Evolutionary conservation across 2,797 vertebrate genomes (phyloP).

Genomic region (Chiroxiphia lanceolata): DNA sequence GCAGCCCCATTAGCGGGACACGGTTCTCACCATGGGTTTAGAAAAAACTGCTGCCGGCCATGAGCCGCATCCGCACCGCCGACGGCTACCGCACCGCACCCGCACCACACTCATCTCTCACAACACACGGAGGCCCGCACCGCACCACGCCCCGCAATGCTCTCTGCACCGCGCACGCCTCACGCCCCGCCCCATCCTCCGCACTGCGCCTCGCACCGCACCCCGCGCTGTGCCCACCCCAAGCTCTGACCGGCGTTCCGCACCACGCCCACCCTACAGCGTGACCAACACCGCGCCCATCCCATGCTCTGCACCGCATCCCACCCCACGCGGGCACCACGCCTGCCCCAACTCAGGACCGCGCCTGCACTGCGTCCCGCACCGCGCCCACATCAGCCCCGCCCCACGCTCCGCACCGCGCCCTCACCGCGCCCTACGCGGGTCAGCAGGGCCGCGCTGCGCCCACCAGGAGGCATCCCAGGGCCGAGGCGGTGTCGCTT

Average conservation of each 20-base stretch:
- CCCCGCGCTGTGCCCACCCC: neutral
- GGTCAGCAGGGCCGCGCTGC: accelerated
- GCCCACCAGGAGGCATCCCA: neutral
- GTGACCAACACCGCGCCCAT: too few relatives aligned
- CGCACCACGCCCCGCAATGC: neutral
- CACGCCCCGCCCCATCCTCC: neutral
- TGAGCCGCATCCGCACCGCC: too few relatives aligned
- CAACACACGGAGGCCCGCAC: too few relatives aligned
- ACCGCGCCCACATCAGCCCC: neutral
- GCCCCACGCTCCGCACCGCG: neutral
- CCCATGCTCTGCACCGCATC: neutral
- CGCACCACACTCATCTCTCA: too few relatives aligned
- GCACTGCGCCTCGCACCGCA: too few relatives aligned
- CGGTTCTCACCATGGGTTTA: accelerated
- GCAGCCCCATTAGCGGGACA: accelerated
- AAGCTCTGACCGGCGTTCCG: too few relatives aligned
- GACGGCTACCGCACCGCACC: too few relatives aligned
- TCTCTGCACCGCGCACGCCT: neutral
- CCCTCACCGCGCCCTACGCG: neutral
- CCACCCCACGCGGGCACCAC: neutral
- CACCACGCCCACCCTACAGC: neutral
- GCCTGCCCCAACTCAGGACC: neutral
- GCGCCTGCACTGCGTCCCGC: neutral
- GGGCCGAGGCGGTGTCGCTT: accelerated
- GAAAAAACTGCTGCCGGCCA: neutral